Conservation (phyloP, 1,140 invertebrate genomes). For the Microplitis mediator region DNA sequence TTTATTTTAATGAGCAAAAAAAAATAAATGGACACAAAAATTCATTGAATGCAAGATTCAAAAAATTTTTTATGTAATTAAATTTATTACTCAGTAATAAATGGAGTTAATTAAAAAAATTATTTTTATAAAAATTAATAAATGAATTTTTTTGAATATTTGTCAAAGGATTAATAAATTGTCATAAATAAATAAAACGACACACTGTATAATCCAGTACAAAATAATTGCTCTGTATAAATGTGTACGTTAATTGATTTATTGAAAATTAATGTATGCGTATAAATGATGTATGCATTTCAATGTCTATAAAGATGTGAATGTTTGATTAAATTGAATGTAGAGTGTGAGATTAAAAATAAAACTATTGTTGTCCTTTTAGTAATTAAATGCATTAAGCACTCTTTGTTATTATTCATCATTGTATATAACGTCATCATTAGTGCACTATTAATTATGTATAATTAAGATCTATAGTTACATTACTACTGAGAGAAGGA, state of each 20-base stretch:
- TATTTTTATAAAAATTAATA: too few species aligned
- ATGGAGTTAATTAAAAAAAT: too few species aligned
- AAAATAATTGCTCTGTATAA: constrained; percentile 34
- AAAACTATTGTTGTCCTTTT: constrained; percentile 30
- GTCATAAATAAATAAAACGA: neutral
- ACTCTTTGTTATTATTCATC: constrained; percentile 59
- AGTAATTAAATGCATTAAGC: constrained; percentile 9
- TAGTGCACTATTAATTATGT: constrained; percentile 57
- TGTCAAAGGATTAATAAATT: too few species aligned
- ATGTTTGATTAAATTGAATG: constrained; percentile 18
- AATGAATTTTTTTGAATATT: too few species aligned
- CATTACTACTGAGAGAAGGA: constrained; percentile 56
- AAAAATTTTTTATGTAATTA: too few species aligned
- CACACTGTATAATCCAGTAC: constrained; percentile 37
- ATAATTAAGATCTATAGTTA: constrained; percentile 56
- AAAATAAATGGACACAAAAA: too few species aligned
- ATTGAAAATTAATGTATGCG: constrained; percentile 25
- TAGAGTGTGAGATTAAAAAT: constrained; percentile 7
- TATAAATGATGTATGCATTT: constrained; percentile 4
- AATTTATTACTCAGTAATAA: too few species aligned
- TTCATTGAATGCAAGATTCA: too few species aligned
- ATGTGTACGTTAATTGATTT: neutral
- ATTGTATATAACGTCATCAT: constrained; percentile 61
- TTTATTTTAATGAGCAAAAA: too few species aligned
- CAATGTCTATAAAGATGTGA: constrained; percentile 5